Evolutionary conservation across 2,797 vertebrate species (phyloP), one percentile per base, ranked within the genome.

Genomic region (Silurus lanzhouensis): DNA sequence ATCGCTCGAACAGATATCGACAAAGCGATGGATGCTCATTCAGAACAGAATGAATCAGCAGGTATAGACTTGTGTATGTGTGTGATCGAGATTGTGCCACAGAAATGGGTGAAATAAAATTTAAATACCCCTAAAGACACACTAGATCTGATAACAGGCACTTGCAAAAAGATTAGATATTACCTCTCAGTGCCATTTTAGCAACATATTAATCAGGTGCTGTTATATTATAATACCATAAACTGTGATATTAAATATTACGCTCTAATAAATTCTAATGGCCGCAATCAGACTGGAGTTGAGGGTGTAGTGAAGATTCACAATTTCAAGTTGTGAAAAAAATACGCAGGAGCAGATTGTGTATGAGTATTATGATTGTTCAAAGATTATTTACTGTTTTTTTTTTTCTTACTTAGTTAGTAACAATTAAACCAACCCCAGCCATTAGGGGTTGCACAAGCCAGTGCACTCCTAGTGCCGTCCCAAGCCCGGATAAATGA

Each of bases 1-100:
- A 88, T 52, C 66, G 79, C 68, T 84, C 55, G 52, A 87, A 87
- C 87, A 86, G 86, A 82, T 48, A 87, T 87, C 84, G 88, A 86
- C 48, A 67, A 86, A 88, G 63, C 74, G 76, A 71, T 61, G 52
- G 22, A 52, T 22, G 57, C 46, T 38, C 22, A 44, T 84, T 82
- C 83, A 79, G 82, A 57, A 82, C 14, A 72, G 52, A 60, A 60
- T 84, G 75, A 87, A 86, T 89, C 85, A 87, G 83, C 86, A 83
- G 68, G 55, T 81, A 81, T 82, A 68, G 31, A 25, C 15, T 25
- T 84, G 20, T 70, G 25, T 72, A 25, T 61, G 61, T 48, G 15
- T 71, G 74, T 60, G 78, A n/a, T n/a, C 9, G 38, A 38, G 66
- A 58, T 57, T 83, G 83, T 22, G 57, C 25, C 25, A 58, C 52